Evolutionary conservation across 1,140 invertebrate genomes (phyloP).

Genomic region (Calephelis nemesis): DNA sequence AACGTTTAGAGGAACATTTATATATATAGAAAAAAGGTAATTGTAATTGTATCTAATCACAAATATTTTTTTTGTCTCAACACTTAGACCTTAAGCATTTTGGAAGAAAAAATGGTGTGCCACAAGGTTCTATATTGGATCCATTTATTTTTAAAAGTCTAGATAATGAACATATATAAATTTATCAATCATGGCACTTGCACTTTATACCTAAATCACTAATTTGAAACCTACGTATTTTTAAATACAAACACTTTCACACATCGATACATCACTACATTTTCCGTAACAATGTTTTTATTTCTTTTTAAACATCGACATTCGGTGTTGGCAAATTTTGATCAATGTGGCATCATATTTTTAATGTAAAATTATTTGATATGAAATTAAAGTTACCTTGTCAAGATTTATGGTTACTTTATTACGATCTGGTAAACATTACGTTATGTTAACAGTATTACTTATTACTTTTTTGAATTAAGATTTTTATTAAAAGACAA

Average conservation of each 20-base stretch:
- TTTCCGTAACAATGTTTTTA: too few relatives aligned
- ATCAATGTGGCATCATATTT: too few relatives aligned
- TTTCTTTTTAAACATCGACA: too few relatives aligned
- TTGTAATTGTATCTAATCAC: not conserved
- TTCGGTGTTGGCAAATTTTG: too few relatives aligned
- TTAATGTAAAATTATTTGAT: too few relatives aligned
- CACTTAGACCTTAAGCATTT: not conserved
- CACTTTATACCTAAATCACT: slow-evolving; percentile 2
- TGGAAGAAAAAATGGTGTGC: slow-evolving; percentile 6
- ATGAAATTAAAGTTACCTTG: too few relatives aligned
- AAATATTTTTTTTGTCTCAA: not conserved
- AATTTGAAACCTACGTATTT: not conserved
- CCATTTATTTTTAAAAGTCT: slow-evolving; percentile 10
- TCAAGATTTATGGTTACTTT: too few relatives aligned
- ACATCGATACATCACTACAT: too few relatives aligned
- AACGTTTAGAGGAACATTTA: slow-evolving; percentile 1
- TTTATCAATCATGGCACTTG: not conserved
- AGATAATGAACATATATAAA: not conserved
- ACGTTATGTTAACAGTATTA: too few relatives aligned
- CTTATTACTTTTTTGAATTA: too few relatives aligned
- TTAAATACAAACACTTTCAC: not conserved
- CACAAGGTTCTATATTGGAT: not conserved
- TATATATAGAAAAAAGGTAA: slow-evolving; percentile 1
- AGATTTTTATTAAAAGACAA: too few relatives aligned
- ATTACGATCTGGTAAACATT: too few relatives aligned